phyloP scores from a whole-genome alignment of 2,113 vertebrate species.

The Neolamprologus sp. region DNA sequence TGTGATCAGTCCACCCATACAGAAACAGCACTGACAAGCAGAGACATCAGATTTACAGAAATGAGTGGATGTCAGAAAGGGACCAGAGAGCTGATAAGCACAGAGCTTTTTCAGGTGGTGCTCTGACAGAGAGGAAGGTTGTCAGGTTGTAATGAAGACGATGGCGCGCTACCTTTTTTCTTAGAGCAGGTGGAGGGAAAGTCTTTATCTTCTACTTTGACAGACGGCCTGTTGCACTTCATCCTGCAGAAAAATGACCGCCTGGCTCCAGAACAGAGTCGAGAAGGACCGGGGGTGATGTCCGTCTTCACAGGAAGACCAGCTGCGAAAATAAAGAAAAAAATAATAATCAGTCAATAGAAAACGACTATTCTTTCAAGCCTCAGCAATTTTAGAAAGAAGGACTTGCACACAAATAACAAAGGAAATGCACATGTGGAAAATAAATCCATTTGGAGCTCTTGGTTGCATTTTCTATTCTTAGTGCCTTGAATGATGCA shows the following conservation, averaged over 20 bases:
- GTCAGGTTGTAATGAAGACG: not conserved
- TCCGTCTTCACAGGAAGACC: conserved; percentile 97
- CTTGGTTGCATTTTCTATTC: not conserved
- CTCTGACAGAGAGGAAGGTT: not conserved
- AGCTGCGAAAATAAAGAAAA: conserved; percentile 64
- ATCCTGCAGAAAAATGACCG: conserved; percentile 99
- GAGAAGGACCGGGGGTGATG: conserved; percentile 89
- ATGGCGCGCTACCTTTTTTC: conserved; percentile 84
- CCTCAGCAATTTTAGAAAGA: not conserved
- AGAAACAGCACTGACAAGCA: not conserved
- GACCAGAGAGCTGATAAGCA: not conserved
- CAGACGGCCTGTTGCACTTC: conserved; percentile 96
- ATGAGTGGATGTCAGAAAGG: not conserved
- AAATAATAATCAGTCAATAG: not conserved
- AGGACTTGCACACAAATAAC: not conserved
- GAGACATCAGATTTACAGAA: not conserved
- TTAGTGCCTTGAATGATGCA: not conserved
- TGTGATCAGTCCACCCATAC: not conserved
- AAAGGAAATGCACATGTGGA: not conserved
- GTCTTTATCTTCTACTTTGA: conserved; percentile 97
- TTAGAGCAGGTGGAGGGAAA: conserved; percentile 96
- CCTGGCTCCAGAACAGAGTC: conserved; percentile 91
- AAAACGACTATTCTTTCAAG: not conserved
- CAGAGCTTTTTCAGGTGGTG: not conserved
- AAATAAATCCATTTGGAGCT: not conserved